Percentiles rank a stretch among this genome's conserved stretches.
phyloP scores from a whole-genome alignment of 2,888 invertebrate species.

The Yponomeuta sedellus region DNA sequence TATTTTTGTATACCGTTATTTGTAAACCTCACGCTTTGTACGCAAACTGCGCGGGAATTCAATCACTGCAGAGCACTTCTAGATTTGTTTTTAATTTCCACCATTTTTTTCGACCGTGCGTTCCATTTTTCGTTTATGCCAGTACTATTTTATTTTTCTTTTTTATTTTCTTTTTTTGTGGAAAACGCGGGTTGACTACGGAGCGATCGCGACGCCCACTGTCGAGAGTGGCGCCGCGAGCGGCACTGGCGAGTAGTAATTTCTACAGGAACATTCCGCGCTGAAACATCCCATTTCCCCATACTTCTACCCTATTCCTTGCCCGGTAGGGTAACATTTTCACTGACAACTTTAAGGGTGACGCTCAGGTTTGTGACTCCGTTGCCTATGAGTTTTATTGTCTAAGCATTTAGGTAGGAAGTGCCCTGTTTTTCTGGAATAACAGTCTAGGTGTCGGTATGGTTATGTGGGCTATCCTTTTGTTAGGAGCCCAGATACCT shows the following conservation, averaged over 20 bases:
- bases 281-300: neutral
- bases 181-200: slow-evolving; percentile 39
- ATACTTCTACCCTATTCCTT: slow-evolving; percentile 2
- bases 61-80: neutral
- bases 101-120: neutral
- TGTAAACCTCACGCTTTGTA: slow-evolving; percentile 37
- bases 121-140: slow-evolving; percentile 8
- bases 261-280: slow-evolving; percentile 39
- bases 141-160: slow-evolving; percentile 14
- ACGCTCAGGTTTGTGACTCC: neutral
- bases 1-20: slow-evolving; percentile 57
- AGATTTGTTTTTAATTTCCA: neutral
- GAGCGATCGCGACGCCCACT: slow-evolving; percentile 61
- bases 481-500: slow-evolving; percentile 48
- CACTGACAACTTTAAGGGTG: neutral
- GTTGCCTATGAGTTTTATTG: neutral
- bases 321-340: neutral
- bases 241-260: slow-evolving; percentile 61
- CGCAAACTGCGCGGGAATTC: neutral
- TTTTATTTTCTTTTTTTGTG: slow-evolving; percentile 30
- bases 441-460: slow-evolving; percentile 37
- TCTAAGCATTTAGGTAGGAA: neutral
- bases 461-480: slow-evolving; percentile 53
- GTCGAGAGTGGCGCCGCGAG: slow-evolving; percentile 67
- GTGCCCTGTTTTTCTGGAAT: slow-evolving; percentile 19